Evolutionary conservation across 2,888 invertebrate species (phyloP), one percentile per base, ranked within the genome.

Genomic region (Adelognathus sp.): DNA sequence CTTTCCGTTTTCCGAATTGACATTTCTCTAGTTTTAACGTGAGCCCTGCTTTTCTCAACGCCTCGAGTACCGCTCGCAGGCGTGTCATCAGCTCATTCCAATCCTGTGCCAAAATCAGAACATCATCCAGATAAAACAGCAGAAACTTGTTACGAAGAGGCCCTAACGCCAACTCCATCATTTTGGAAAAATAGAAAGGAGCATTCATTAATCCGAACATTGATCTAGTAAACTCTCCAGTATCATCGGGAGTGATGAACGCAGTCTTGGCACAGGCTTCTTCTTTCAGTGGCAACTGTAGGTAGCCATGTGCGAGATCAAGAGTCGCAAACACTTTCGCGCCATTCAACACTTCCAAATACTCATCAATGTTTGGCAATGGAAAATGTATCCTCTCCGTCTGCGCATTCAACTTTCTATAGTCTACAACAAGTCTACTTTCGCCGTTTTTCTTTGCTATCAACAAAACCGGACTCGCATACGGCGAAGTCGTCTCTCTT

Each of bases 111-210:
- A 80, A 71, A 0, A 86, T 64, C 1, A 88, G 31, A 7, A 88
- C 50, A 56, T 88, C 88, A 61, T 89, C 88, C 5, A 89, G n/a
- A 46, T 88, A 89, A 7, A 80, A 83, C 4, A 85, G 44, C 5
- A 79, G 77, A 4, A 82, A 64, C 5, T 74, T 70, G 50, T 81
- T 80, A 24, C 76, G 71, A 41, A 86, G 16, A 3, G 54, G 73
- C 3, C 85, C 82, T 2, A 81, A 36, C 0, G 80, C 76, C 6
- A 61, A 18, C 14, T 82, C 63, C 76, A 82, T 81, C 0, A 72
- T 27, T 46, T 82, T 81, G 0, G 78, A 76, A 61, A 86, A 89
- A 18, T 83, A 86, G 9, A 81, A 80, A 0, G 86, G 84, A 0
- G 87, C 86, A 52, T 88, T 87, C 9, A 80, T 70, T 2, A 87